Evolutionary conservation across 2,113 vertebrate genomes (phyloP).

Genomic region (Reinhardtius hippoglossoides): DNA sequence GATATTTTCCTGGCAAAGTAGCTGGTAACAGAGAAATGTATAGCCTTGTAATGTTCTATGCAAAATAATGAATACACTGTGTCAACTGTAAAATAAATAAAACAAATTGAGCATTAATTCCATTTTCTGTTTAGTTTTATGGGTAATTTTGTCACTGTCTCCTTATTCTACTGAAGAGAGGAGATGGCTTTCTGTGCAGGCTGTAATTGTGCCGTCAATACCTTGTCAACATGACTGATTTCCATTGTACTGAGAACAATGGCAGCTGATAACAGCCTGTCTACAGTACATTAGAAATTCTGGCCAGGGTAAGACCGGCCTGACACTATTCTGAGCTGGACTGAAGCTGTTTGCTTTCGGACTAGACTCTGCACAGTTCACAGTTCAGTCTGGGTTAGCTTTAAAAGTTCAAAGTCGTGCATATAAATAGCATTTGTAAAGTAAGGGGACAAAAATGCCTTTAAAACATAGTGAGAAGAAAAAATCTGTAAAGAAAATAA

Average conservation of each 20-base stretch:
- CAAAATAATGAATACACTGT: not conserved
- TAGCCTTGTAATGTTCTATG: not conserved
- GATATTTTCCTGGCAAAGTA: not conserved
- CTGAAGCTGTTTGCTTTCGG: not conserved
- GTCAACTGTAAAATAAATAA: not conserved
- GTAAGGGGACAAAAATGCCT: not conserved
- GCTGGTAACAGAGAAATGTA: not conserved
- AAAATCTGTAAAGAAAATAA: not conserved
- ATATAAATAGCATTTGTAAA: not conserved
- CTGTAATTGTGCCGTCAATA: conserved; percentile 44
- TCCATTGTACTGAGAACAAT: conserved; percentile 45
- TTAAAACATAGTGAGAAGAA: not conserved
- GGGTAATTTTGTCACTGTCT: not conserved
- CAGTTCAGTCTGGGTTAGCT: not conserved
- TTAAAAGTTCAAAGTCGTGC: conserved; percentile 2
- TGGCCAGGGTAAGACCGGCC: conserved; percentile 28
- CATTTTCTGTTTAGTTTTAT: not conserved
- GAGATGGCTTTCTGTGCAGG: conserved; percentile 14
- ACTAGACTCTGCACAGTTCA: not conserved
- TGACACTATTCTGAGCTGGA: conserved; percentile 13
- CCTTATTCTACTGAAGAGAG: conserved; percentile 6
- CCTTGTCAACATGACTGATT: conserved; percentile 53
- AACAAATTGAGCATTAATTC: not conserved
- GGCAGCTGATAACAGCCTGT: conserved; percentile 39
- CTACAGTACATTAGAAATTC: conserved; percentile 26